phyloP scores from a whole-genome alignment of 2,888 invertebrate genomes.

The Pristionchus exspectatus region DNA sequence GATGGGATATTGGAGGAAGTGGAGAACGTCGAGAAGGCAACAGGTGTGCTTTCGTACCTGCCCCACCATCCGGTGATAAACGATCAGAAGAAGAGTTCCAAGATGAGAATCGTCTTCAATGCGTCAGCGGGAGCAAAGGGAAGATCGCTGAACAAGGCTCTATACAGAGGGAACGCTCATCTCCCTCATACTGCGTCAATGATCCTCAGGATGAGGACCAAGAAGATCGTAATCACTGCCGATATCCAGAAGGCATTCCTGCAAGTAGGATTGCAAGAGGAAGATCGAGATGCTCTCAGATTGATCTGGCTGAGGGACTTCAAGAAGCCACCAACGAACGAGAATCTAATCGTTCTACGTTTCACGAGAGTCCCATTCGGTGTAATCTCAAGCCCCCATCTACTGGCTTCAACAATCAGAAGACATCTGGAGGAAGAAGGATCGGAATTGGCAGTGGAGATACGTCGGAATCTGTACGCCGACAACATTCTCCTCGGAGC shows the following conservation, averaged over 20 bases:
- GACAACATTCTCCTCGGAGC: conserved; percentile 57
- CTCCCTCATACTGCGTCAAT: conserved; percentile 57
- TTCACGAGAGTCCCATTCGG: conserved; percentile 67
- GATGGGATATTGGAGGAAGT: conserved; percentile 56
- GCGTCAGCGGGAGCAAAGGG: conserved; percentile 55
- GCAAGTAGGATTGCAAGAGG: conserved; percentile 58
- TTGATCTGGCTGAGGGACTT: conserved; percentile 65
- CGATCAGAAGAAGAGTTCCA: conserved; percentile 55
- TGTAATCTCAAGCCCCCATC: conserved; percentile 58
- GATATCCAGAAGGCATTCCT: conserved; percentile 71
- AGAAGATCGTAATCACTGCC: conserved; percentile 52
- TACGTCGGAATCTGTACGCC: conserved; percentile 58
- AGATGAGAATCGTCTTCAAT: conserved; percentile 61
- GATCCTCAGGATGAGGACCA: conserved; percentile 57
- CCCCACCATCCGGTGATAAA: conserved; percentile 61
- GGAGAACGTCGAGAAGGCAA: conserved; percentile 26
- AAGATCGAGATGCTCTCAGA: conserved; percentile 60
- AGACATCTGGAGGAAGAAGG: conserved; percentile 50
- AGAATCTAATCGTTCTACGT: conserved; percentile 60
- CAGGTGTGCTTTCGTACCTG: conserved; percentile 51
- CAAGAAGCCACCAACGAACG: conserved; percentile 6
- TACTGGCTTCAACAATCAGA: conserved; percentile 60
- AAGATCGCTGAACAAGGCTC: conserved; percentile 62
- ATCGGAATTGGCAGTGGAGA: conserved; percentile 11
- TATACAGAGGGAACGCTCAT: conserved; percentile 57